A percentile compares a stretch with the other conserved stretches of the same genome.
These are phyloP conservation scores for Ochropleura plecta DNA, from an alignment of 2,888 invertebrate genomes.

Conservation along the genomic window DNA sequence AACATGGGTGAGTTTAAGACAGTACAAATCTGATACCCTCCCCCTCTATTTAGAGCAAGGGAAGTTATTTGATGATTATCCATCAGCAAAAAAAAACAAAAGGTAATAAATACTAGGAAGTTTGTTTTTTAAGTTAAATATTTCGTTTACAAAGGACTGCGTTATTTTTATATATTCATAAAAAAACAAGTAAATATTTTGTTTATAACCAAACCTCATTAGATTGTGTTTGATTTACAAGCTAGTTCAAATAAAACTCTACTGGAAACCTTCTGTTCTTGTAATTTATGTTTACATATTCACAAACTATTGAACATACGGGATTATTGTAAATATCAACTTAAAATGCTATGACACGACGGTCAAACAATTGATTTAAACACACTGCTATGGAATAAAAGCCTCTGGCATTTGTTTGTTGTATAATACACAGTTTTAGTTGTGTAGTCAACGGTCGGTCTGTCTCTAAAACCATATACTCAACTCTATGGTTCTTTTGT, in stretches of 20 bases:
- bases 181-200: neutral
- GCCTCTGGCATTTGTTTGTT: neutral
- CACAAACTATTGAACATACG: neutral
- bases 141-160: neutral
- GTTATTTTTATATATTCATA: neutral
- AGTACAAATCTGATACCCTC: too few relatives aligned
- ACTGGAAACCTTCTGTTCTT: neutral
- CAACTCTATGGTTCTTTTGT: too few relatives aligned
- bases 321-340: constrained; percentile 24
- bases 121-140: neutral
- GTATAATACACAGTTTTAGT: neutral
- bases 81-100: too few relatives aligned
- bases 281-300: constrained; percentile 27
- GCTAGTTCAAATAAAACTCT: constrained; percentile 21
- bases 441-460: constrained; percentile 1
- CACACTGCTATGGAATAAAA: neutral
- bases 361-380: constrained; percentile 13
- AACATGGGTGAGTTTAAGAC: too few relatives aligned
- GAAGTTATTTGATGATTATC: too few relatives aligned
- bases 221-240: neutral
- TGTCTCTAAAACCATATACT: too few relatives aligned
- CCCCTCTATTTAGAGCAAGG: too few relatives aligned
- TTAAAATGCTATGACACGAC: constrained; percentile 32
- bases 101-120: neutral
- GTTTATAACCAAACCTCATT: constrained; percentile 1